Conservation (phyloP, 2,888 invertebrate genomes). For the Caenorhabditis plicata region DNA sequence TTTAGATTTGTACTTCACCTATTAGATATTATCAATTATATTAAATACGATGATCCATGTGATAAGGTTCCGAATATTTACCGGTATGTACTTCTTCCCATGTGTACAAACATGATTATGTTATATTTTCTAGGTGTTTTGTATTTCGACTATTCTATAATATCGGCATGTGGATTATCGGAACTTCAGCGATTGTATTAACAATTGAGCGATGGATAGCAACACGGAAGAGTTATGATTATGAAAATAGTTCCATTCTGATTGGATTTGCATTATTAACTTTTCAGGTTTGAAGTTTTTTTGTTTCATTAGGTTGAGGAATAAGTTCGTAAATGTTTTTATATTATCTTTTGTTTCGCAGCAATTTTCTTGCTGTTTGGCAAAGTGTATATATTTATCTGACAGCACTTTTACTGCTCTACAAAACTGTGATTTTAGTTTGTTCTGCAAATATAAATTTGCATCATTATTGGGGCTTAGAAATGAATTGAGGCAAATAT, state of each 20-base stretch:
- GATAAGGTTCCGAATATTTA: constrained; percentile 17
- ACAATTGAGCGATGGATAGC: constrained; percentile 11
- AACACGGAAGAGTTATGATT: background rate
- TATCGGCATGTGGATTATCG: constrained; percentile 16
- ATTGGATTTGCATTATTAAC: constrained; percentile 2
- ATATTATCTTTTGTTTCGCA: too few species aligned
- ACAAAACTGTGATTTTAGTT: too few species aligned
- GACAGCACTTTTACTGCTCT: too few species aligned
- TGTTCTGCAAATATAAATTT: too few species aligned
- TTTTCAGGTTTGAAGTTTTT: background rate
- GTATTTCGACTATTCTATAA: constrained; percentile 18
- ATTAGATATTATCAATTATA: constrained; percentile 18
- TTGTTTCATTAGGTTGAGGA: background rate
- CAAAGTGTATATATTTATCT: too few species aligned
- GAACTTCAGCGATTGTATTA: constrained; percentile 4
- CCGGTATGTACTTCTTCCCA: background rate
- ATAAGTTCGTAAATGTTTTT: too few species aligned
- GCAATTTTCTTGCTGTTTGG: too few species aligned
- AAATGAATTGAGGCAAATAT: too few species aligned
- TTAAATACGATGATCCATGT: constrained; percentile 5
- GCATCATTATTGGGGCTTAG: too few species aligned
- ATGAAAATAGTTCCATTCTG: constrained; percentile 7
- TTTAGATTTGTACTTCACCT: constrained; percentile 9
- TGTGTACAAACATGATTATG: background rate
- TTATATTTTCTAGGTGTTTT: constrained; percentile 17